A percentile compares a stretch with the other conserved stretches of the same genome.
Conservation (phyloP, 2,113 vertebrate species). For the Noturus placidus region DNA sequence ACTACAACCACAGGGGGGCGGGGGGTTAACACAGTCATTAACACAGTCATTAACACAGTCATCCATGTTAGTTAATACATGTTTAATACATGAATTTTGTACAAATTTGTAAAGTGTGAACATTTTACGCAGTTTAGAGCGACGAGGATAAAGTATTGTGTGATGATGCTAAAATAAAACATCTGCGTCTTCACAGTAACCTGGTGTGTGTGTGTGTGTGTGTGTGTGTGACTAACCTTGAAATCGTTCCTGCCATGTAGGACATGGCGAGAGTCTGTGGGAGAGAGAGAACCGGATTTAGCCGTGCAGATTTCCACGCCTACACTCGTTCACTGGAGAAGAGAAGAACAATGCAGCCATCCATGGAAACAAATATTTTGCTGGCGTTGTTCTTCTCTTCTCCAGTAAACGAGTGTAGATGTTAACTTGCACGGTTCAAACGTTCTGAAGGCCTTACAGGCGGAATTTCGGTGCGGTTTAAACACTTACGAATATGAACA, state of each 20-base stretch:
- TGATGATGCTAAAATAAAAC: too few species aligned
- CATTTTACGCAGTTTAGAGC: too few species aligned
- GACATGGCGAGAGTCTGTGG: constrained; percentile 87
- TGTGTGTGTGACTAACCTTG: constrained; percentile 74
- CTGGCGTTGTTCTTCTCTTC: neutral
- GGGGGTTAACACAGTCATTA: neutral
- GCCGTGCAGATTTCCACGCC: neutral
- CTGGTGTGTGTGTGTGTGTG: neutral
- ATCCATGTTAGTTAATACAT: neutral
- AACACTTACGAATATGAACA: constrained; percentile 85
- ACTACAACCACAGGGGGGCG: constrained; percentile 63
- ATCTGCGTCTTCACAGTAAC: too few species aligned
- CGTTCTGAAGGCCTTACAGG: neutral
- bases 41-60: neutral
- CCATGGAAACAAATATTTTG: neutral
- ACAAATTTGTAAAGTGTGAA: too few species aligned
- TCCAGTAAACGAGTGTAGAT: neutral
- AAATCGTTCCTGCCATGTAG: constrained; percentile 86
- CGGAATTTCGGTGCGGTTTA: neutral
- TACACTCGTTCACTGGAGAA: neutral
- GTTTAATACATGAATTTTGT: too few species aligned
- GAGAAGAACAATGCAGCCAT: neutral
- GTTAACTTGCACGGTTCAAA: neutral
- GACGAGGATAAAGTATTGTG: too few species aligned
- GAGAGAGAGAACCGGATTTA: constrained; percentile 39